These are phyloP conservation scores for Patella pellucida DNA, from an alignment of 2,888 invertebrate genomes.

Conservation along the genomic window DNA sequence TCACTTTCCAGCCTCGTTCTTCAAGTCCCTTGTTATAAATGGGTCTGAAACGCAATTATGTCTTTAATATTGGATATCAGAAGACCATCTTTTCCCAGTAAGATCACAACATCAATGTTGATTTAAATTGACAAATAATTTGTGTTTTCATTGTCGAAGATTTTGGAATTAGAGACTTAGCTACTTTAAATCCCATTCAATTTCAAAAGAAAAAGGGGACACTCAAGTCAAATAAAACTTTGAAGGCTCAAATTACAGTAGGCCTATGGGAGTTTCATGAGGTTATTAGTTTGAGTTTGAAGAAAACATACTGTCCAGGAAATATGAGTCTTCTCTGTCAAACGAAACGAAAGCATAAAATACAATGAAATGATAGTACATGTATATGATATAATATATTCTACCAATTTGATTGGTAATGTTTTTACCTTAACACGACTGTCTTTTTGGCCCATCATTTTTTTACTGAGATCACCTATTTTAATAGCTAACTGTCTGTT, in stretches of 20 bases:
- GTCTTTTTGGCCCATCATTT: slow-evolving; percentile 93
- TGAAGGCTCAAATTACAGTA: slow-evolving; percentile 2
- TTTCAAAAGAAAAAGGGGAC: neutral
- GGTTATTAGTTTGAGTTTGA: neutral
- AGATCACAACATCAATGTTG: too few relatives aligned
- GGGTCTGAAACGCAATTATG: too few relatives aligned
- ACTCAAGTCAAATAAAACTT: neutral
- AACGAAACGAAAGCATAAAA: neutral
- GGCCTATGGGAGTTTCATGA: neutral
- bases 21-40: too few relatives aligned
- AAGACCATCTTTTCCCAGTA: too few relatives aligned
- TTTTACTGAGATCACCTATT: slow-evolving; percentile 86
- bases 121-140: too few relatives aligned
- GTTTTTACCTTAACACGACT: slow-evolving; percentile 79
- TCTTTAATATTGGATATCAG: too few relatives aligned
- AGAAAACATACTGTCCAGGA: neutral
- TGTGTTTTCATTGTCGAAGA: too few relatives aligned
- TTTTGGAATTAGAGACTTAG: too few relatives aligned
- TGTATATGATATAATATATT: too few relatives aligned
- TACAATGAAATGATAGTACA: neutral
- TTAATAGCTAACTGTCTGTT: slow-evolving; percentile 90
- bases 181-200: neutral
- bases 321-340: neutral
- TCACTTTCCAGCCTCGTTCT: too few relatives aligned
- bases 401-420: neutral